These are phyloP conservation scores for Mimas tiliae DNA, from an alignment of 2,888 invertebrate genomes.

Conservation along the genomic window DNA sequence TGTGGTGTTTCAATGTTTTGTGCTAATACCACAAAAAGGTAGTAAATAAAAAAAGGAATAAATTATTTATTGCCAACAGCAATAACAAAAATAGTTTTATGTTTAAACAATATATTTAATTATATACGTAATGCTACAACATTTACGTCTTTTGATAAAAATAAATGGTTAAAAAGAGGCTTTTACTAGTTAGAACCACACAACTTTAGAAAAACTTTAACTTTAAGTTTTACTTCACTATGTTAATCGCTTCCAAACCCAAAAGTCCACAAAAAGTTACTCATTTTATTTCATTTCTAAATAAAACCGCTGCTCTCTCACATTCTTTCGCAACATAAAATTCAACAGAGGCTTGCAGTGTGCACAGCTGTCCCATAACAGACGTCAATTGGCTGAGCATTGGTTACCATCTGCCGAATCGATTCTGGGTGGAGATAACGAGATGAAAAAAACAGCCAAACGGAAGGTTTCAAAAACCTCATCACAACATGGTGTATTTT, in stretches of 20 bases:
- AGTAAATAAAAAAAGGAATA: not conserved
- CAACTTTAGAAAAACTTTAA: no score
- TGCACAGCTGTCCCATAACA: slow-evolving; percentile 38
- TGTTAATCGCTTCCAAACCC: no score
- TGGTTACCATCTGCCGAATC: slow-evolving; percentile 44
- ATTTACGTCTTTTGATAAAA: no score
- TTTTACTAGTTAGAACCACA: no score
- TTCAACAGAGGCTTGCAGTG: slow-evolving; percentile 5
- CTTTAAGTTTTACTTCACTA: no score
- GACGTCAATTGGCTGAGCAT: slow-evolving; percentile 38
- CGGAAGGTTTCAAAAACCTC: slow-evolving; percentile 16
- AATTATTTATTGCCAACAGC: no score
- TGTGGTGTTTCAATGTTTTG: not conserved
- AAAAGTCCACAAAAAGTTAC: no score
- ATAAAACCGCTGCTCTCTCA: not conserved
- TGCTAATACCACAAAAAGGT: not conserved
- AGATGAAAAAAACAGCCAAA: slow-evolving; percentile 36
- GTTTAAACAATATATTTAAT: no score
- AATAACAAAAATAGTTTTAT: no score
- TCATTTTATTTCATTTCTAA: not conserved
- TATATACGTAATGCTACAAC: no score
- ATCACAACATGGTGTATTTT: not conserved
- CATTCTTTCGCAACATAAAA: slow-evolving; percentile 13
- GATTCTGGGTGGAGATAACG: slow-evolving; percentile 42
- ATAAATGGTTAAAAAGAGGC: no score